Evolutionary conservation across 2,888 invertebrate genomes (phyloP).

Genomic region (Arctia plantaginis): DNA sequence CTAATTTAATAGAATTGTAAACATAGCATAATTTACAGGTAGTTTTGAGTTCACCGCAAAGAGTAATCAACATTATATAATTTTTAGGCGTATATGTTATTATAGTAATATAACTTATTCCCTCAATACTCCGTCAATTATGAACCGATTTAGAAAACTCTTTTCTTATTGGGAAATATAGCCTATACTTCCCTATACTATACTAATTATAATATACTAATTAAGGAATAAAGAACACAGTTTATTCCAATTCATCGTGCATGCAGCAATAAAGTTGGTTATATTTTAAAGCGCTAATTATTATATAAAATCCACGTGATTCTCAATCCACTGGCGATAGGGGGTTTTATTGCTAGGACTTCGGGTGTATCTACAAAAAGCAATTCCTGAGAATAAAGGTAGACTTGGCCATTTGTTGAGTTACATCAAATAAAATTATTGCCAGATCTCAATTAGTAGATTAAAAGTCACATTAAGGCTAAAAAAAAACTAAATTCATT

Average conservation of each 20-base stretch:
- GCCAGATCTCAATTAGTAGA: neutral
- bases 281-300: too few species aligned
- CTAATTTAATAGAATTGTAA: neutral
- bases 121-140: neutral
- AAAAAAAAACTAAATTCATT: slow-evolving; percentile 7
- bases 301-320: too few species aligned
- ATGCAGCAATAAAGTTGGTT: too few species aligned
- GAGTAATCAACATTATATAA: neutral
- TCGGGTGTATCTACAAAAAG: neutral
- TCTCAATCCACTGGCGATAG: too few species aligned
- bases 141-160: too few species aligned
- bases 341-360: neutral
- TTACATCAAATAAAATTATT: neutral
- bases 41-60: neutral
- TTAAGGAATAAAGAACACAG: too few species aligned
- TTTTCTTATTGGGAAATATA: too few species aligned
- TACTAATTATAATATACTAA: too few species aligned
- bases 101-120: neutral
- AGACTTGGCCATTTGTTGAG: neutral
- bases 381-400: neutral
- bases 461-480: neutral
- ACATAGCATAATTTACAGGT: neutral
- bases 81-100: neutral
- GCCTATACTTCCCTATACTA: too few species aligned
- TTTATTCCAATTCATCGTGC: too few species aligned